Percentiles rank a stretch among this genome's conserved stretches.
Evolutionary conservation across 2,797 vertebrate species (phyloP).

Genomic region (Pseudochaenichthys georgianus): DNA sequence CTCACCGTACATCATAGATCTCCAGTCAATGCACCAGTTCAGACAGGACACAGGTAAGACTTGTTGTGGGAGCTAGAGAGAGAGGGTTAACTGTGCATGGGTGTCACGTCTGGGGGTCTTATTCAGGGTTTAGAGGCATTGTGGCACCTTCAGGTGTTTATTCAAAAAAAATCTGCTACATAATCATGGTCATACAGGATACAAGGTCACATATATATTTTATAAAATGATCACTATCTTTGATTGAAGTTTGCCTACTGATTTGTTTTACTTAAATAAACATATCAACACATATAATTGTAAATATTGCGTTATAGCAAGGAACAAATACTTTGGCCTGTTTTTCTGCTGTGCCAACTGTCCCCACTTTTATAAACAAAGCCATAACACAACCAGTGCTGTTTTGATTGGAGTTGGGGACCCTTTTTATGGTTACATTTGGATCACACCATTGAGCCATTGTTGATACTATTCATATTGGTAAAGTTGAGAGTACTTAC

Average conservation of each 20-base stretch:
- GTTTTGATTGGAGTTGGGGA: neutral
- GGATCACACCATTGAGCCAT: neutral
- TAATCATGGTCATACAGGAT: neutral
- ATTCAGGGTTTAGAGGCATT: neutral
- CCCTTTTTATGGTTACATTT: neutral
- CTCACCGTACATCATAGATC: conserved; percentile 92
- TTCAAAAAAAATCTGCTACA: neutral
- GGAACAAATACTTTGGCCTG: neutral
- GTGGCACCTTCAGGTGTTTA: neutral
- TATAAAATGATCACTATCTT: too few relatives aligned
- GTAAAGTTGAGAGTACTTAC: neutral
- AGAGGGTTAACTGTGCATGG: neutral
- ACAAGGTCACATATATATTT: neutral
- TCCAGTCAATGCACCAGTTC: conserved; percentile 96
- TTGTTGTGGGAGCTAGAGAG: too few relatives aligned
- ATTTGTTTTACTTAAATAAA: too few relatives aligned
- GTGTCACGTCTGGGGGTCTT: neutral
- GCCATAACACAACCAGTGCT: neutral
- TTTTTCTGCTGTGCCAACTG: neutral
- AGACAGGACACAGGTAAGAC: conserved; percentile 93
- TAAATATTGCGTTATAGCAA: neutral
- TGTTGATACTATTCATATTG: neutral
- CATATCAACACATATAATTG: neutral
- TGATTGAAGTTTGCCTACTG: neutral
- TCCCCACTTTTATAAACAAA: neutral